Evolutionary conservation across 1,140 invertebrate species (phyloP).

Genomic region (Papilio dardanus): DNA sequence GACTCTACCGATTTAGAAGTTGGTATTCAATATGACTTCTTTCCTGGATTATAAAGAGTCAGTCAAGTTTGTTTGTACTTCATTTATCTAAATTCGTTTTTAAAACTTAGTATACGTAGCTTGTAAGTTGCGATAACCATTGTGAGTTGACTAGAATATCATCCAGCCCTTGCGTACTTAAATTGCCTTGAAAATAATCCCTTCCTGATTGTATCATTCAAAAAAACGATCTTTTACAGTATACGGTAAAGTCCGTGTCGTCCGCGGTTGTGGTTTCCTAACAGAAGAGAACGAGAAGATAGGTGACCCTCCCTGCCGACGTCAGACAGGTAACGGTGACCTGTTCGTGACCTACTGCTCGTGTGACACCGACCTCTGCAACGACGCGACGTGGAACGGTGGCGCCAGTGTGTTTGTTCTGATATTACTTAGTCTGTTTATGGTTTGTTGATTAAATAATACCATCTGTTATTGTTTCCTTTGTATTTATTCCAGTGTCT

Average conservation of each 20-base stretch:
- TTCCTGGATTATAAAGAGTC: too few relatives aligned
- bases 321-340: constrained; percentile 88
- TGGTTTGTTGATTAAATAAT: constrained; percentile 28
- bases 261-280: constrained; percentile 89
- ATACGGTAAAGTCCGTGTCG: constrained; percentile 87
- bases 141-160: too few relatives aligned
- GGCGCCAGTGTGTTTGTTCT: background rate
- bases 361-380: constrained; percentile 89
- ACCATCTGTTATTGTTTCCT: background rate
- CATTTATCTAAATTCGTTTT: too few relatives aligned
- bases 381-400: constrained; percentile 72
- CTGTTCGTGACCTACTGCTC: constrained; percentile 89
- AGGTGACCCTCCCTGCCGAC: constrained; percentile 84
- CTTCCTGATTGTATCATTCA: background rate
- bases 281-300: constrained; percentile 82
- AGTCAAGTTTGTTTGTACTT: too few relatives aligned
- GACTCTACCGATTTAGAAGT: too few relatives aligned
- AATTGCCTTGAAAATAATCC: background rate
- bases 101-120: too few relatives aligned
- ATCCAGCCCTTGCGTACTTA: background rate
- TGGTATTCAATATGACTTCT: too few relatives aligned
- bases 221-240: constrained; percentile 82
- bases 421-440: background rate
- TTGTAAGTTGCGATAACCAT: too few relatives aligned
- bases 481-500: constrained; percentile 1